Conservation (phyloP, 2,888 invertebrate genomes). For the Hydraecia micacea region DNA sequence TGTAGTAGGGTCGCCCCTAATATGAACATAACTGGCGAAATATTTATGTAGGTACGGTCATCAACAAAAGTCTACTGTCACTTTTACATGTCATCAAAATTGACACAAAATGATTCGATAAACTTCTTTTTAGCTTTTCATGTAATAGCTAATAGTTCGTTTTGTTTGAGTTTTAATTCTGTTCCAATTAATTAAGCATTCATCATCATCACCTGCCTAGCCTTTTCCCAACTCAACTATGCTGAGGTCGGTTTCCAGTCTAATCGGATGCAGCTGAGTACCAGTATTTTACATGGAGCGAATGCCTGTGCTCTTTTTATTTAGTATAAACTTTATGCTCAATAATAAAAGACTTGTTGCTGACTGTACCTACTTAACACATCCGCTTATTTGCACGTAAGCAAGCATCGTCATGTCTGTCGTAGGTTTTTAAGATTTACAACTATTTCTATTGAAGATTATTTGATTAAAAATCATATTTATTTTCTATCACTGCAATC, state of each 20-base stretch:
- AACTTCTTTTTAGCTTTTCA: neutral
- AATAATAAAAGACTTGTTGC: neutral
- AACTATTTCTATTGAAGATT: neutral
- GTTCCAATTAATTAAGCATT: neutral
- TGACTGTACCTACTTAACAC: neutral
- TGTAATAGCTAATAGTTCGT: neutral
- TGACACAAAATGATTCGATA: neutral
- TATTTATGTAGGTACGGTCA: neutral
- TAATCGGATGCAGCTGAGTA: too few relatives aligned
- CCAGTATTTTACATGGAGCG: too few relatives aligned
- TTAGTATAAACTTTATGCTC: neutral
- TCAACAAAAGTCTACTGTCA: neutral
- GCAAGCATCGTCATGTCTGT: neutral
- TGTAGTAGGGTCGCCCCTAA: neutral
- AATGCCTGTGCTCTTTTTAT: too few relatives aligned
- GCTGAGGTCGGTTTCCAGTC: too few relatives aligned
- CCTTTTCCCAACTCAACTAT: too few relatives aligned
- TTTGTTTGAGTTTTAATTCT: neutral
- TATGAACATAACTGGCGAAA: neutral
- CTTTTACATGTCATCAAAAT: neutral
- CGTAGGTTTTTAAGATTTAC: neutral
- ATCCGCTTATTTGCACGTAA: neutral
- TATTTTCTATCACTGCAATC: constrained; percentile 10
- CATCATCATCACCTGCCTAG: too few relatives aligned
- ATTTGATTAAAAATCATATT: constrained; percentile 12